phyloP scores from a whole-genome alignment of 2,888 invertebrate genomes.

The Ganaspis brasiliensis region DNA sequence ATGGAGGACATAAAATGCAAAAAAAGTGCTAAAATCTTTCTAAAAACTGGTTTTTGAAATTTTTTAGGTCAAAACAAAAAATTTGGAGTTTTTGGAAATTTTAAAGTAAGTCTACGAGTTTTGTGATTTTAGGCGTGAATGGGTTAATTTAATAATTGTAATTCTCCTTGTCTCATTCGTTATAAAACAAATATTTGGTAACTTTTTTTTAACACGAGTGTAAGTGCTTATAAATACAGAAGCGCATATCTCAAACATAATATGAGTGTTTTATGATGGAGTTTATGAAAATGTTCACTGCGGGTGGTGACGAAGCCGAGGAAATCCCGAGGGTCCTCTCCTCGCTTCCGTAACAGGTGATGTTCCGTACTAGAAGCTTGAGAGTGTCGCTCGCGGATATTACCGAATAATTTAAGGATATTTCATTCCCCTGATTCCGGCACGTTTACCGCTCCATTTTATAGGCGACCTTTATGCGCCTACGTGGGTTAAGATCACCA shows the following conservation, averaged over 20 bases:
- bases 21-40: too few relatives aligned
- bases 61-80: too few relatives aligned
- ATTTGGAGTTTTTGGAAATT: too few relatives aligned
- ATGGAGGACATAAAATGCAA: too few relatives aligned
- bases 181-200: too few relatives aligned
- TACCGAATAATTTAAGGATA: conserved; percentile 76
- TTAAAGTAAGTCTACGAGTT: too few relatives aligned
- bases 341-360: conserved; percentile 62
- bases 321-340: conserved; percentile 61
- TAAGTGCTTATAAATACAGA: background rate
- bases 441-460: conserved; percentile 38
- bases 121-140: too few relatives aligned
- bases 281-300: conserved; percentile 75
- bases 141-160: too few relatives aligned
- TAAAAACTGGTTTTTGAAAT: too few relatives aligned
- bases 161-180: too few relatives aligned
- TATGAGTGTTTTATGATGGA: conserved; percentile 67
- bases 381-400: conserved; percentile 70
- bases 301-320: conserved; percentile 64
- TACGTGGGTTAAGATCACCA: background rate
- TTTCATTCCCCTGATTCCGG: conserved; percentile 64
- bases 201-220: background rate
- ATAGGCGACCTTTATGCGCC: conserved; percentile 7
- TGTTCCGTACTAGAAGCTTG: conserved; percentile 61
- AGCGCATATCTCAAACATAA: conserved; percentile 27